Evolutionary conservation across 1,140 invertebrate species (phyloP).

Genomic region (Nebria ingens): DNA sequence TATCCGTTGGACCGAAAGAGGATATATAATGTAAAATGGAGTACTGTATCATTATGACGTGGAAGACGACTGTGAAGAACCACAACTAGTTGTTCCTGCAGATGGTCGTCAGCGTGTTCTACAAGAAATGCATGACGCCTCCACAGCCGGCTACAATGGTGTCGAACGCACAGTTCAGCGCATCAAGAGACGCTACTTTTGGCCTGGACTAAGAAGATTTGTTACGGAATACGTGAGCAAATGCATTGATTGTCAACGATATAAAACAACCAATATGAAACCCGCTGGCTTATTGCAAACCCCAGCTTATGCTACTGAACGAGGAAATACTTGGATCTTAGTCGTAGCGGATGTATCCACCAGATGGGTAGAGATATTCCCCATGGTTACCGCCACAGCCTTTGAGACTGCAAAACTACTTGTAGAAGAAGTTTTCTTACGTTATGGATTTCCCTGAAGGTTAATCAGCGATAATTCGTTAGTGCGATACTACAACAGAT

Average conservation of each 20-base stretch:
- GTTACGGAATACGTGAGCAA: conserved; percentile 20
- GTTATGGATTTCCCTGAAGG: conserved; percentile 28
- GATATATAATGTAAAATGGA: not conserved
- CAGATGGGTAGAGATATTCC: conserved; percentile 29
- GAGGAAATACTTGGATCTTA: conserved; percentile 25
- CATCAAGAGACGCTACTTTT: conserved; percentile 22
- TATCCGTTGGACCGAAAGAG: not conserved
- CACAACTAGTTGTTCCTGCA: not conserved
- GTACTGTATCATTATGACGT: not conserved
- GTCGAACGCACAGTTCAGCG: conserved; percentile 18
- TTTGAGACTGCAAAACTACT: conserved; percentile 25
- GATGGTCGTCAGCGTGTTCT: not conserved
- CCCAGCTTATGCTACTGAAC: conserved; percentile 8
- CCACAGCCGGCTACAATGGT: conserved; percentile 21
- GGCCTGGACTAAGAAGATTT: conserved; percentile 22
- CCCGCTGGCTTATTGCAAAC: conserved; percentile 22
- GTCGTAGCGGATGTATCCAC: conserved; percentile 27
- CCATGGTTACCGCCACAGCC: conserved; percentile 25
- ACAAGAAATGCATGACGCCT: not conserved
- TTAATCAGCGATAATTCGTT: conserved; percentile 29
- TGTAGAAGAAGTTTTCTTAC: conserved; percentile 29
- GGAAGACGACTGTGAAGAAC: not conserved
- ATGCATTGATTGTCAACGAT: conserved; percentile 24
- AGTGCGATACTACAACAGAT: not conserved
- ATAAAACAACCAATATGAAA: conserved; percentile 25